Conservation (phyloP, 2,113 vertebrate species). For the Prunella himalayana region DNA sequence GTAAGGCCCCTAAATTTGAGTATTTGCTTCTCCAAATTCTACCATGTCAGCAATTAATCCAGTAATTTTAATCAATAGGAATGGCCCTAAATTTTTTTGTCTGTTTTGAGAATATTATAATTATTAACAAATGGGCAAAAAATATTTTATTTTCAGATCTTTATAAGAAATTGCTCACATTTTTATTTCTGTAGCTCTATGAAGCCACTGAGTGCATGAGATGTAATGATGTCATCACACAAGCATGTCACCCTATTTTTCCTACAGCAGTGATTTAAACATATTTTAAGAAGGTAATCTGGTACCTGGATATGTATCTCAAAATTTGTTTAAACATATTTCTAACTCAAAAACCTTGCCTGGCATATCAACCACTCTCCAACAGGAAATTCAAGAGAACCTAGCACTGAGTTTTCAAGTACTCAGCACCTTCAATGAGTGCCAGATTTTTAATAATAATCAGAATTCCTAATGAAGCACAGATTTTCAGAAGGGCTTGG, state of each 20-base stretch:
- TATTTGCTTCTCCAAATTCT: not conserved
- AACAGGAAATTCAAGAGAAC: slow-evolving; percentile 4
- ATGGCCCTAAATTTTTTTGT: not conserved
- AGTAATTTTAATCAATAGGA: not conserved
- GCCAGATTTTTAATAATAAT: slow-evolving; percentile 27
- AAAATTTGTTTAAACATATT: not conserved
- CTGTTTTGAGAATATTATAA: not conserved
- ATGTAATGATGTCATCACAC: not conserved
- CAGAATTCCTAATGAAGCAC: slow-evolving; percentile 17
- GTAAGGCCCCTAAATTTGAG: not conserved
- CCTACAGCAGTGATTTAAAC: not conserved
- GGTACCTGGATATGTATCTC: not conserved
- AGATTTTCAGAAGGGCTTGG: not conserved
- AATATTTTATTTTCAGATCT: not conserved
- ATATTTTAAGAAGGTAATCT: not conserved
- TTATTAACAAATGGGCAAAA: not conserved
- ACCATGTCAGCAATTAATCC: not conserved
- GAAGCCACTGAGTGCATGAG: not conserved
- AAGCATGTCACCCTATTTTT: not conserved
- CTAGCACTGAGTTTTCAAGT: slow-evolving; percentile 11
- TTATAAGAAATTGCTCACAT: not conserved
- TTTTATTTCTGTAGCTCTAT: not conserved
- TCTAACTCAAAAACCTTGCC: not conserved
- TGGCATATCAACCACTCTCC: not conserved
- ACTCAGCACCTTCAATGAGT: not conserved